Evolutionary conservation across 2,888 invertebrate genomes (phyloP), one percentile per base, ranked within the genome.

Genomic region (Agrotis exclamationis): DNA sequence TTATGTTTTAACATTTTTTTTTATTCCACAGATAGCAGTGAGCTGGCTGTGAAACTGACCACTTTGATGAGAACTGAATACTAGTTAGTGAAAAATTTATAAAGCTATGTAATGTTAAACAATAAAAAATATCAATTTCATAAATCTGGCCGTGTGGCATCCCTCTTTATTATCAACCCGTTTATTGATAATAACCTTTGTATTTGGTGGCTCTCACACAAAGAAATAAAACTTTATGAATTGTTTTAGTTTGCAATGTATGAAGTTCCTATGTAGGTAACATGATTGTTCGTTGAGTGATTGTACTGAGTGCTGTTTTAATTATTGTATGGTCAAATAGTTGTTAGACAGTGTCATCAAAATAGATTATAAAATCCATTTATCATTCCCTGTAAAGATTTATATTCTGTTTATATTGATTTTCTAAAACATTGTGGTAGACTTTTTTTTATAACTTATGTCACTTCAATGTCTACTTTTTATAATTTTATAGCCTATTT

Each of bases 21-120:
- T 80, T 83, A 83, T 82, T 84, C 87, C 82, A 64, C 95, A 95
- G 95, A 89, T 95, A 95, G 91, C 94, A 93, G 88, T 84, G 87
- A 85, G 79, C 74, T 80, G 87, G 86, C 88, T 88, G 87, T 89
- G 88, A 89, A 88, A 87, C 76, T 79, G 86, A 89, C 86, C 85
- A 89, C 39, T 82, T 79, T 79, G 71, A 82, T 84, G 80, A 88
- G 89, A 92, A 91, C 91, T 91, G 92, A 92, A 87, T 74, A 88
- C 79, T 92, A 92, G 91, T 86, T 93, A 93, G 91, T 87, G 82
- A 90, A 85, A 85, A 88, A 87, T 84, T 87, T 85, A 83, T 84
- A 85, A 76, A 56, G n/a, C 67, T 84, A 79, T 86, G 82, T 80
- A 85, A 85, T 82, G 79, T 83, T 84, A 76, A 76, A 81, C 74